A percentile compares a stretch with the other conserved stretches of the same genome.
These are phyloP conservation scores for Acipenser transmontanus DNA, from an alignment of 2,797 vertebrate genomes.

Conservation along the genomic window DNA sequence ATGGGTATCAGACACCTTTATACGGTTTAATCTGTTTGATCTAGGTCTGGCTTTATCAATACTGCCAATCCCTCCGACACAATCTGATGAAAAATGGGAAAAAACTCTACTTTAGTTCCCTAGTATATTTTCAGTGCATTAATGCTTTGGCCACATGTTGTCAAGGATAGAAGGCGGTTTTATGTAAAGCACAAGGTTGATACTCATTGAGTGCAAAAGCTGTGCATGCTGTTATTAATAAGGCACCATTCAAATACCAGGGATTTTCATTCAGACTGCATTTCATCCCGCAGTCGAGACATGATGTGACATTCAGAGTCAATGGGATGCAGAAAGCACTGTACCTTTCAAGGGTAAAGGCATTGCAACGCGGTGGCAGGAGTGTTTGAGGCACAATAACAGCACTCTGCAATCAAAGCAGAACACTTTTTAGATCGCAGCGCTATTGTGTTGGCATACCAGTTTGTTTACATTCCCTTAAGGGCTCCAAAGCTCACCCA, in stretches of 20 bases:
- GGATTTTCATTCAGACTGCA: constrained; percentile 19
- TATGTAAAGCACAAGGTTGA: neutral
- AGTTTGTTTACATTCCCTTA: no score
- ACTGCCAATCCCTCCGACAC: neutral
- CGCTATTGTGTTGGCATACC: no score
- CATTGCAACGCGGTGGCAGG: neutral
- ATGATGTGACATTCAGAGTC: constrained; percentile 15
- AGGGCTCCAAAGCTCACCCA: no score
- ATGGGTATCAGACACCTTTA: no score
- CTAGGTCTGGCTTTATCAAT: no score
- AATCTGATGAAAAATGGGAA: neutral
- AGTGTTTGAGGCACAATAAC: constrained; percentile 7
- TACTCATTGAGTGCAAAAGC: constrained; percentile 34
- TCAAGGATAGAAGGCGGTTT: neutral
- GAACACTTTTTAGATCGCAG: no score
- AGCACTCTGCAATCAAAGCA: no score
- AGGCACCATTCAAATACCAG: constrained; percentile 20
- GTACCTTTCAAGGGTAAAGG: constrained; percentile 11
- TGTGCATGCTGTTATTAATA: constrained; percentile 34
- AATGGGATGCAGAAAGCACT: neutral
- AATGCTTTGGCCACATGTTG: neutral
- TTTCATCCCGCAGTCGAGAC: constrained; percentile 22
- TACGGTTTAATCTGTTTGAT: no score
- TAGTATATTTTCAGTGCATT: neutral
- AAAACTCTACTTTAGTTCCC: neutral